A percentile compares a stretch with the other conserved stretches of the same genome.
Conservation (phyloP, 2,888 invertebrate species). For the Lasioglossum villosulum region DNA sequence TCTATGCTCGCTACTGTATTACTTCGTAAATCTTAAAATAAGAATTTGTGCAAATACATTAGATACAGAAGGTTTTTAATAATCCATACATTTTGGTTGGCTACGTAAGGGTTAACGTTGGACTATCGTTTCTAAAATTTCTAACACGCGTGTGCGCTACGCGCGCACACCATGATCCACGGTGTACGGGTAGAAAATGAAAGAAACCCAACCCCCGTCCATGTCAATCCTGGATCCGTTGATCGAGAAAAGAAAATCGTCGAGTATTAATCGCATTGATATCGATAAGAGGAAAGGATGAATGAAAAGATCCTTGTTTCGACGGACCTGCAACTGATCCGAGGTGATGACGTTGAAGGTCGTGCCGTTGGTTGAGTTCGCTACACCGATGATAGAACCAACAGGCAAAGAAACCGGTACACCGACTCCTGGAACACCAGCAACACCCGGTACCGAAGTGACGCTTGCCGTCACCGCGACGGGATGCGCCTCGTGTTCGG, state of each 20-base stretch:
- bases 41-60: too few species aligned
- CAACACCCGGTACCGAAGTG: slow-evolving; percentile 84
- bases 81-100: too few species aligned
- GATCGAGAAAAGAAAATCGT: not conserved
- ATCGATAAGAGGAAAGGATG: not conserved
- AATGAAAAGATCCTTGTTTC: not conserved
- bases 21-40: too few species aligned
- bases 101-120: not conserved
- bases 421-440: slow-evolving; percentile 85
- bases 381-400: slow-evolving; percentile 90
- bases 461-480: slow-evolving; percentile 81
- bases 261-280: not conserved
- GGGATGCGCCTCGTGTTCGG: slow-evolving; percentile 81
- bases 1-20: too few species aligned
- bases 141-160: not conserved
- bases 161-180: not conserved
- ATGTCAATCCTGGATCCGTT: not conserved
- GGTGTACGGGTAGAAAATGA: not conserved
- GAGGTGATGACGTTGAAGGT: slow-evolving; percentile 95
- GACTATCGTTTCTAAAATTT: not conserved
- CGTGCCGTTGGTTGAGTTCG: slow-evolving; percentile 87
- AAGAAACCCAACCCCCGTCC: not conserved
- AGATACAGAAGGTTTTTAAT: too few species aligned
- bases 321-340: slow-evolving; percentile 89
- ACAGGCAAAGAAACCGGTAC: slow-evolving; percentile 90